These are phyloP conservation scores for Trisateles emortualis DNA, from an alignment of 2,888 invertebrate genomes.

Conservation along the genomic window DNA sequence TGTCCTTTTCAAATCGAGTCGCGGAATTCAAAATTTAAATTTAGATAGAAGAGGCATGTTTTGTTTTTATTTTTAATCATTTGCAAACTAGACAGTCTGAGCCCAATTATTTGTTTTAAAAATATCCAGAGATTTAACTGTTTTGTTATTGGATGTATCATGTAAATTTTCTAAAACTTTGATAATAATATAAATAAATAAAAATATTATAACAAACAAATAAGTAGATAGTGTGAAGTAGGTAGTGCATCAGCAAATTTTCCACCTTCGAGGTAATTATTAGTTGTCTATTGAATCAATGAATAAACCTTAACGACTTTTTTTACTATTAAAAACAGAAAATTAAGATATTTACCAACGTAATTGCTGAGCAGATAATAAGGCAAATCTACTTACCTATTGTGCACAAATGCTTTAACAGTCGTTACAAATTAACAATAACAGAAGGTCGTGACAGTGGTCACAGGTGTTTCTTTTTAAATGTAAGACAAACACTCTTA, in stretches of 20 bases:
- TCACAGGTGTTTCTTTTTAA: slow-evolving; percentile 62
- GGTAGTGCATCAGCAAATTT: too few relatives aligned
- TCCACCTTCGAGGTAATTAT: too few relatives aligned
- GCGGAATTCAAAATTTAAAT: slow-evolving; percentile 73
- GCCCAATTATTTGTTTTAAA: not conserved
- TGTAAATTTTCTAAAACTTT: too few relatives aligned
- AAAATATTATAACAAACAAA: too few relatives aligned
- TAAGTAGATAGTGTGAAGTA: too few relatives aligned
- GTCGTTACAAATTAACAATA: slow-evolving; percentile 51
- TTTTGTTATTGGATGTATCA: too few relatives aligned
- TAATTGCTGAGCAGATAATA: slow-evolving; percentile 3
- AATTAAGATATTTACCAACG: slow-evolving; percentile 1
- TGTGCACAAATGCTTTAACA: slow-evolving; percentile 47
- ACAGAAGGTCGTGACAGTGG: slow-evolving; percentile 57
- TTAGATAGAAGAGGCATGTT: slow-evolving; percentile 36
- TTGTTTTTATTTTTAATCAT: slow-evolving; percentile 11
- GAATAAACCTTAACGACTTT: not conserved
- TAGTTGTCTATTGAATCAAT: too few relatives aligned
- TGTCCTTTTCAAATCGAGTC: slow-evolving; percentile 66
- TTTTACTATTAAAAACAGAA: not conserved
- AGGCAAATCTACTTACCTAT: slow-evolving; percentile 4
- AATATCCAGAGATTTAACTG: too few relatives aligned
- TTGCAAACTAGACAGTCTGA: slow-evolving; percentile 1
- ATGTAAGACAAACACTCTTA: slow-evolving; percentile 53
- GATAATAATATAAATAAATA: too few relatives aligned